phyloP scores from a whole-genome alignment of 2,888 invertebrate species.

The Matsumyia berberina region DNA sequence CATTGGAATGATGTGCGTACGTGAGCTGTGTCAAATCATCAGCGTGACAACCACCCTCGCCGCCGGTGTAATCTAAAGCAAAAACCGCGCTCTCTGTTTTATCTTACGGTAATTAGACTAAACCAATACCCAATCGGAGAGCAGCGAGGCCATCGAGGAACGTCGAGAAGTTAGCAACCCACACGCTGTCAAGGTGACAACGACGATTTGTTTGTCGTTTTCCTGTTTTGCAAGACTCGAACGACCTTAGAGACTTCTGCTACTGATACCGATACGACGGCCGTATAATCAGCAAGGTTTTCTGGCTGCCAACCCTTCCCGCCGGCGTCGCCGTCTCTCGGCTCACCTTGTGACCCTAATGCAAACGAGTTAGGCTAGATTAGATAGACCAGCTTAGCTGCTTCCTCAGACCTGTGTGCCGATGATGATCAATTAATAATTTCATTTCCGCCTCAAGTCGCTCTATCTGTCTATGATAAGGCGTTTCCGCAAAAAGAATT shows the following conservation, averaged over 20 bases:
- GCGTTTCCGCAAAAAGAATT: slow-evolving; percentile 62
- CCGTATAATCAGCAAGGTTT: slow-evolving; percentile 71
- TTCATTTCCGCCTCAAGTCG: slow-evolving; percentile 58
- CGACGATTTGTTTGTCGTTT: slow-evolving; percentile 52
- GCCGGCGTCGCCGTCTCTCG: not conserved
- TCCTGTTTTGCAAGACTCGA: slow-evolving; percentile 70
- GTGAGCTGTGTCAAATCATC: slow-evolving; percentile 69
- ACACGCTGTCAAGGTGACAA: slow-evolving; percentile 40
- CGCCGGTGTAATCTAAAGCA: slow-evolving; percentile 25
- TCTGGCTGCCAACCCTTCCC: not conserved
- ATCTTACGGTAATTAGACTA: slow-evolving; percentile 67
- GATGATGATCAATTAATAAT: slow-evolving; percentile 28
- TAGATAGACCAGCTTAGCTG: slow-evolving; percentile 29
- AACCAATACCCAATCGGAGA: slow-evolving; percentile 18
- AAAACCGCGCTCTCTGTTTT: slow-evolving; percentile 27
- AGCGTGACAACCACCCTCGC: slow-evolving; percentile 7
- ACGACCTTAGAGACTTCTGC: slow-evolving; percentile 66
- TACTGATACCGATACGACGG: slow-evolving; percentile 61
- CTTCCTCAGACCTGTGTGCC: slow-evolving; percentile 46
- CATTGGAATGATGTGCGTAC: slow-evolving; percentile 61
- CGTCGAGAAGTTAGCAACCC: slow-evolving; percentile 37
- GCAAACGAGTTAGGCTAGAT: slow-evolving; percentile 57
- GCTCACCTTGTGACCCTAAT: slow-evolving; percentile 68
- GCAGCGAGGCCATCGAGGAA: not conserved
- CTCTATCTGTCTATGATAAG: slow-evolving; percentile 49